phyloP scores from a whole-genome alignment of 2,888 invertebrate genomes.

The Mythimna pallens region DNA sequence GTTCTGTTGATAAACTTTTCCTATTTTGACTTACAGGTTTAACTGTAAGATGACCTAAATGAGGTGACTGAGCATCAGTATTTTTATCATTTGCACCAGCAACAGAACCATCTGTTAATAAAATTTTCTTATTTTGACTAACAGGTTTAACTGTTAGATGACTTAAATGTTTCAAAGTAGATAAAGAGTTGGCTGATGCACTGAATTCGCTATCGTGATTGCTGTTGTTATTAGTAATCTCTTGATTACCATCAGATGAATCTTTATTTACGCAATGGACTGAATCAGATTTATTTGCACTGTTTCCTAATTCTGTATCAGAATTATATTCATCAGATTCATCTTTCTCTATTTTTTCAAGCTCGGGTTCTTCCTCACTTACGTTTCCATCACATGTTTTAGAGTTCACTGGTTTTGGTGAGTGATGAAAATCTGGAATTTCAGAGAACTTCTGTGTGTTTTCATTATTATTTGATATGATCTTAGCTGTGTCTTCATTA shows the following conservation, averaged over 20 bases:
- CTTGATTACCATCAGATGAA: constrained; percentile 10
- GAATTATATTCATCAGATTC: constrained; percentile 28
- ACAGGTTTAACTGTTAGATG: constrained; percentile 80
- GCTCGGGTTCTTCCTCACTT: not conserved
- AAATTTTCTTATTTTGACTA: constrained; percentile 60
- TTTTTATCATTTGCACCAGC: constrained; percentile 10
- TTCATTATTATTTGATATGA: constrained; percentile 6
- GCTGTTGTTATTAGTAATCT: constrained; percentile 22
- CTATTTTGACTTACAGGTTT: constrained; percentile 74
- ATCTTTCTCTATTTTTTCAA: constrained; percentile 18
- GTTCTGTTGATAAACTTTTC: constrained; percentile 39
- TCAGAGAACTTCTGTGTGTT: constrained; percentile 6
- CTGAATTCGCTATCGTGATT: constrained; percentile 7
- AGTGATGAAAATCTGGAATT: constrained; percentile 3
- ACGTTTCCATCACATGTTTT: constrained; percentile 7
- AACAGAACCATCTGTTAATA: constrained; percentile 17
- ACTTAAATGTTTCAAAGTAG: constrained; percentile 78
- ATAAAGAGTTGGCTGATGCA: constrained; percentile 63
- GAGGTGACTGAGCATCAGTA: constrained; percentile 35
- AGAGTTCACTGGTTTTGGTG: constrained; percentile 12
- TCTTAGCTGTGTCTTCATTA: constrained; percentile 18
- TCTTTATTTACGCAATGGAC: constrained; percentile 15
- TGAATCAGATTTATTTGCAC: constrained; percentile 18
- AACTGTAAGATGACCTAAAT: constrained; percentile 78
- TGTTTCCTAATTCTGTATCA: constrained; percentile 34